phyloP scores from a whole-genome alignment of 2,888 invertebrate genomes.

The Myopa tessellatipennis region DNA sequence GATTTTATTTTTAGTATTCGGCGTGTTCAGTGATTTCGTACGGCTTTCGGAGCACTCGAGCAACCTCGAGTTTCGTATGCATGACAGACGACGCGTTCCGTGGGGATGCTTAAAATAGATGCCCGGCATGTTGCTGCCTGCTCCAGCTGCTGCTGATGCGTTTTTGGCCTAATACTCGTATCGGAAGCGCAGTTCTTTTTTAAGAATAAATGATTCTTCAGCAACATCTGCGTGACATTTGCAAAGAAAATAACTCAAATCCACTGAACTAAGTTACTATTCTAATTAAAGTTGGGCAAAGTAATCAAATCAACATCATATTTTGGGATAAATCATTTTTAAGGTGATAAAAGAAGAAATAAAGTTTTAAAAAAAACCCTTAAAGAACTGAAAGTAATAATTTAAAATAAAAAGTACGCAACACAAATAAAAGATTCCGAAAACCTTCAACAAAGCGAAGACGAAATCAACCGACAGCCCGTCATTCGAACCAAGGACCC shows the following conservation, averaged over 20 bases:
- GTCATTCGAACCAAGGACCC: constrained; percentile 24
- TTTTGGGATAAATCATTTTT: neutral
- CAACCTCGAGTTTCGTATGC: constrained; percentile 5
- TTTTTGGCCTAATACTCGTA: neutral
- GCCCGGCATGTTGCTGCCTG: neutral
- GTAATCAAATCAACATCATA: too few relatives aligned
- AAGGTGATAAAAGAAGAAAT: neutral
- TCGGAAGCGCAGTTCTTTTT: neutral
- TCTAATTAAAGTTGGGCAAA: too few relatives aligned
- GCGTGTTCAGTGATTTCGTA: neutral
- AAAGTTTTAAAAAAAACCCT: too few relatives aligned
- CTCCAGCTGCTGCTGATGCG: neutral
- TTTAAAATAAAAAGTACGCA: too few relatives aligned
- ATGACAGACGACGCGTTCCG: neutral
- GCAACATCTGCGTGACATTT: neutral
- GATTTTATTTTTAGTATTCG: constrained; percentile 30
- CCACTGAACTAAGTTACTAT: neutral
- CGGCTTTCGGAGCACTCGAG: neutral
- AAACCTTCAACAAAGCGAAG: constrained; percentile 1
- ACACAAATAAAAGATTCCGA: too few relatives aligned
- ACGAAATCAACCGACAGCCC: constrained; percentile 29
- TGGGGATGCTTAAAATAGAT: constrained; percentile 6
- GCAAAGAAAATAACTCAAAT: neutral
- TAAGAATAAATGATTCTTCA: neutral
- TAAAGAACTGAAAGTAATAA: too few relatives aligned